Percentiles rank a stretch among this genome's conserved stretches.
Conservation (phyloP, 2,113 vertebrate genomes). For the Corythoichthys haematopterus region DNA sequence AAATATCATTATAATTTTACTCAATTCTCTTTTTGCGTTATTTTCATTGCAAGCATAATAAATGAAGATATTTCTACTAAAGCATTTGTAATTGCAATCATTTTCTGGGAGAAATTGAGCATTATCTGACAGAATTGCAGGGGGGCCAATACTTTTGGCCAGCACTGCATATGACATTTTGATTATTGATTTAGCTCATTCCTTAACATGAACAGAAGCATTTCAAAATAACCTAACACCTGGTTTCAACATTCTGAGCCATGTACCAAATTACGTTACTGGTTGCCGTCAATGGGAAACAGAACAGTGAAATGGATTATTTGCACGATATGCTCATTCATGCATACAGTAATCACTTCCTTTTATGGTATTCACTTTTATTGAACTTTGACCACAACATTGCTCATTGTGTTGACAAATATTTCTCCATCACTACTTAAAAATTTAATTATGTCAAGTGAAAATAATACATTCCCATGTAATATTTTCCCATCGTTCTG, state of each 20-base stretch:
- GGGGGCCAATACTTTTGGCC: no score
- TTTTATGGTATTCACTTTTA: background rate
- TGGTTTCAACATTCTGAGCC: no score
- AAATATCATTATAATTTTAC: no score
- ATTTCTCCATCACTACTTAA: background rate
- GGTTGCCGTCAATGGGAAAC: background rate
- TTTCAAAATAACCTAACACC: no score
- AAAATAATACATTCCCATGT: constrained; percentile 4
- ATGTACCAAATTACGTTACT: no score
- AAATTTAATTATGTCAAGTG: background rate
- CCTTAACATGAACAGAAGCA: no score
- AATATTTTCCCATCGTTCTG: constrained; percentile 4
- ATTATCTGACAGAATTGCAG: no score
- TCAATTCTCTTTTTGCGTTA: no score
- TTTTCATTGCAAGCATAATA: background rate
- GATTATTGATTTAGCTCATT: background rate
- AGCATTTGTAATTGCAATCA: no score
- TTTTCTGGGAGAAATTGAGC: no score
- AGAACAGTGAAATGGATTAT: background rate
- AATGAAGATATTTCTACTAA: no score
- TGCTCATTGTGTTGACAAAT: background rate
- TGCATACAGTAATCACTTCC: background rate
- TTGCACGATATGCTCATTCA: background rate
- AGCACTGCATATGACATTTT: background rate
- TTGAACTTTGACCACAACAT: constrained; percentile 1